phyloP scores from a whole-genome alignment of 2,113 vertebrate genomes.

The Alexandromys fortis region DNA sequence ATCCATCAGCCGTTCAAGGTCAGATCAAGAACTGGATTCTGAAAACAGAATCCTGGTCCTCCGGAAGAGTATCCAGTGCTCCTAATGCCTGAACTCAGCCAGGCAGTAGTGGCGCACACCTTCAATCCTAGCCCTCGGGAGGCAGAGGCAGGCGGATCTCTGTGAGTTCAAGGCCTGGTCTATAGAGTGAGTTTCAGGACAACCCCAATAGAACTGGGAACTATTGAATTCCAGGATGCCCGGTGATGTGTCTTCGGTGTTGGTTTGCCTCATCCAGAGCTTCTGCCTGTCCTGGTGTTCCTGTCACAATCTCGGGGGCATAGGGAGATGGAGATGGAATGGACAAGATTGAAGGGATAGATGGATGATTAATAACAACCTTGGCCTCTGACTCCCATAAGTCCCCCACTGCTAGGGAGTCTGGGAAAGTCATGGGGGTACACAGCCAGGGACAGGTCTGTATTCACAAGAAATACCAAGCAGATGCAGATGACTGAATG shows the following conservation, averaged over 20 bases:
- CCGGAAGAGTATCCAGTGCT: too few relatives aligned
- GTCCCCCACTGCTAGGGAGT: neutral
- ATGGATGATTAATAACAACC: neutral
- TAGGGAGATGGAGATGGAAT: neutral
- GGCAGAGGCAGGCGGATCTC: neutral
- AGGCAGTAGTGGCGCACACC: neutral
- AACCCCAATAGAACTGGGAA: neutral
- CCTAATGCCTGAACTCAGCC: neutral
- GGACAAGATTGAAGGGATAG: neutral
- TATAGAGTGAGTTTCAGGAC: neutral
- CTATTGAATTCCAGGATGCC: fast-evolving
- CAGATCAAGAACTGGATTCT: neutral
- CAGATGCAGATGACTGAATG: too few relatives aligned
- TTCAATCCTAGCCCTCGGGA: neutral
- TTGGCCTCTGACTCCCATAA: neutral
- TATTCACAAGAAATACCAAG: neutral
- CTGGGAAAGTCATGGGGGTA: neutral
- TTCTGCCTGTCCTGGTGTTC: neutral
- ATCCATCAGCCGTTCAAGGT: fast-evolving
- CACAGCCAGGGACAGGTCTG: neutral
- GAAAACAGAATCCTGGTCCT: too few relatives aligned
- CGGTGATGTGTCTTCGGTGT: fast-evolving
- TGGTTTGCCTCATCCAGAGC: neutral
- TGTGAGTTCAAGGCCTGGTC: neutral
- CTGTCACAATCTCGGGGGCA: neutral